Base-by-base conservation (phyloP, 2,113 vertebrate species). In the Pelobates fuscus region DNA sequence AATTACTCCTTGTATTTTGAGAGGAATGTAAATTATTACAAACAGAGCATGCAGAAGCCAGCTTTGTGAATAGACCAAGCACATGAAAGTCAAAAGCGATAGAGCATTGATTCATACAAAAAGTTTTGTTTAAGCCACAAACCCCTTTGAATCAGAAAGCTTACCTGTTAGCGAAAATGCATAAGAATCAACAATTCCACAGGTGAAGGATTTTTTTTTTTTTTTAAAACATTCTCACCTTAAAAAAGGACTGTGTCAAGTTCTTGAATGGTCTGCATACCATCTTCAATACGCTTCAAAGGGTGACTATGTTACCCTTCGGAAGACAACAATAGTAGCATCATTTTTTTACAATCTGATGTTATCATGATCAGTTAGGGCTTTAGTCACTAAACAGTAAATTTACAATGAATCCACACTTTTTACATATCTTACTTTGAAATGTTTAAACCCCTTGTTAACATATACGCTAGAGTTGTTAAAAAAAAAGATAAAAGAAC, bases 301-400 rank as follows among this genome's bases (percentile, higher is more conserved):
- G 86, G 86, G 82, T 85, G 86, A 88, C 79, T 86, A 82, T 85
- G 80, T 88, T 85, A 80, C 70, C 72, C 76, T 89, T 89, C 81
- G 89, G 83, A 87, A 88, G 85, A 91, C 87, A 88, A 88, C 70
- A 86, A 88, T 29, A 86, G 84, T 29, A 86, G 83, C 62, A 65
- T 91, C 81, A 80, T 84, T 87, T 82, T 86, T 88, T 80, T 80
- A 85, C 83, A 78, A 80, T 82, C 70, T 20, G 23, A 37, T 21
- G 62, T 20, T 17, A 24, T 21, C 21, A 69, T 37, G 57, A 71
- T 37, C 58, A 71, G 44, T 49, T 29, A 49, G 41, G 30, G 3
- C 18, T 43, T 11, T 59, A 15, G 54, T 61, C 14, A 25, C n/a
- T n/a, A n/a, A n/a, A n/a, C n/a, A n/a, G n/a, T n/a, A n/a, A n/a